Percentiles rank a stretch among this genome's conserved stretches.
These are phyloP conservation scores for Callimorpha dominula DNA, from an alignment of 2,888 invertebrate genomes.

Conservation along the genomic window DNA sequence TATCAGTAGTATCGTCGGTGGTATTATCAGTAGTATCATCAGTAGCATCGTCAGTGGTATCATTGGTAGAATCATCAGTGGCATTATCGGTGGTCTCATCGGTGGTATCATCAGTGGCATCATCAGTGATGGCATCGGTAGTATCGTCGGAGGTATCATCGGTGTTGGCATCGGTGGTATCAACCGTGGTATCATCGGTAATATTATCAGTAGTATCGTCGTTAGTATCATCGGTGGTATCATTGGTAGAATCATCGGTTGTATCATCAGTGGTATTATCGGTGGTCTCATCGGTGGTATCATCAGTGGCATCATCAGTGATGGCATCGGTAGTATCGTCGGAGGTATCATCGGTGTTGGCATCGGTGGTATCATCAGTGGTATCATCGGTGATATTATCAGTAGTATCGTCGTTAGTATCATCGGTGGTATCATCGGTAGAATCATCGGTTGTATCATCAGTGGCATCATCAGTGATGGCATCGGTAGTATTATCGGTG, in stretches of 20 bases:
- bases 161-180: not conserved
- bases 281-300: no score
- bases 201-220: not conserved
- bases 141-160: not conserved
- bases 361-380: no score
- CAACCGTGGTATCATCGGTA: not conserved
- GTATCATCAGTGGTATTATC: not conserved
- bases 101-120: not conserved
- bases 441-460: not conserved
- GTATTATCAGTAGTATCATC: not conserved
- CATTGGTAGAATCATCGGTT: not conserved
- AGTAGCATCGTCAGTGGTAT: not conserved
- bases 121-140: not conserved
- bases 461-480: not conserved
- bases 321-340: no score
- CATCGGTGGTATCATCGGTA: not conserved
- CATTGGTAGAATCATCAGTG: not conserved
- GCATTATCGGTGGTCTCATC: not conserved
- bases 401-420: not conserved
- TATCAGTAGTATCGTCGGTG: not conserved
- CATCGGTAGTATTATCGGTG: not conserved
- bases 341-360: no score
- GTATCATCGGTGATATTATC: no score
- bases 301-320: no score
- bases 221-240: not conserved